Evolutionary conservation across 1,140 invertebrate species (phyloP).

Genomic region (Drosophila micromelanica): DNA sequence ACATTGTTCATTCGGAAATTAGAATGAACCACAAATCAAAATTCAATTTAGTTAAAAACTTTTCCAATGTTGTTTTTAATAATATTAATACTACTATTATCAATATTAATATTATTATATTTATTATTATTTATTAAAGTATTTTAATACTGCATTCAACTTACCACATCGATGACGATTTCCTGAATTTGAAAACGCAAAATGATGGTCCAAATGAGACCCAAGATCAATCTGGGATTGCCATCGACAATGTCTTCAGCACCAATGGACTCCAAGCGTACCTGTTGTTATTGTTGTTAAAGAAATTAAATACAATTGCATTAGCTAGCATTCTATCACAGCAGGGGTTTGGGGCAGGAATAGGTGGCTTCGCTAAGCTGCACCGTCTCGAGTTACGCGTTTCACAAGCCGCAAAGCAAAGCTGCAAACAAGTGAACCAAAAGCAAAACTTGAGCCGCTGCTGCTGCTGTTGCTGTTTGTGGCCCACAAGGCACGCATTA

Average conservation of each 20-base stretch:
- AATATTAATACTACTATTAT: too few species aligned
- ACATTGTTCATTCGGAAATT: too few species aligned
- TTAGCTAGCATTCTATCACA: constrained; percentile 27
- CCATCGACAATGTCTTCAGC: constrained; percentile 99
- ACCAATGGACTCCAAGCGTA: constrained; percentile 93
- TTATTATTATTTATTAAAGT: not conserved
- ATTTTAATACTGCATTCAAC: constrained; percentile 69
- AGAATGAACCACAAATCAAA: too few species aligned
- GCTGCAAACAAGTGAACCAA: constrained; percentile 38
- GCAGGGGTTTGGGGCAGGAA: not conserved
- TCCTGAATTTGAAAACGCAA: constrained; percentile 98
- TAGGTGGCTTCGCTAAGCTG: constrained; percentile 48
- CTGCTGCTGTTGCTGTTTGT: constrained; percentile 10
- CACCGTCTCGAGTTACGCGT: constrained; percentile 63
- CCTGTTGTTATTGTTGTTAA: constrained; percentile 30
- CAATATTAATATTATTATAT: not conserved
- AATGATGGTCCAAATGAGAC: constrained; percentile 99
- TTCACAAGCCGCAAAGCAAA: constrained; percentile 37
- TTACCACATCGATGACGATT: constrained; percentile 98
- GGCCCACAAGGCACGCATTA: constrained; percentile 69
- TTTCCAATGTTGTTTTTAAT: too few species aligned
- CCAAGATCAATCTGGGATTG: constrained; percentile 97
- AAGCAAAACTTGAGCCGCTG: constrained; percentile 32
- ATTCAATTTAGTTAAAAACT: too few species aligned
- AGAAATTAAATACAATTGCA: constrained; percentile 40